These are phyloP conservation scores for Dryobota labecula DNA, from an alignment of 2,888 invertebrate species.

Conservation along the genomic window DNA sequence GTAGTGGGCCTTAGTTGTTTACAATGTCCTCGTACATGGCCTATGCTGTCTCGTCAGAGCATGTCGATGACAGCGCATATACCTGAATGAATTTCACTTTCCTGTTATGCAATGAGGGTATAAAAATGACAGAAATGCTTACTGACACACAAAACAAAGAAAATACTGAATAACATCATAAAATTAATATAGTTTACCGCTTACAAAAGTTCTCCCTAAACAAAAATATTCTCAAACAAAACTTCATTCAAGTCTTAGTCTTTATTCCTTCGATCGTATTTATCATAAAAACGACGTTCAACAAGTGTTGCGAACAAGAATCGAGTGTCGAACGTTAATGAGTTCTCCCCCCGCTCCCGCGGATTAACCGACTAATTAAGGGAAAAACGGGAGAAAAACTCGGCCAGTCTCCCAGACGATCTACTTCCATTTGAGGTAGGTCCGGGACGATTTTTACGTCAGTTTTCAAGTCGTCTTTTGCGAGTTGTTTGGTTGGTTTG, in stretches of 20 bases:
- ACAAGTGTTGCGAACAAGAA: slow-evolving; percentile 67
- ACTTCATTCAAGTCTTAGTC: slow-evolving; percentile 39
- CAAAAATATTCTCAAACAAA: slow-evolving; percentile 17
- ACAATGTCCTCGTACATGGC: too few relatives aligned
- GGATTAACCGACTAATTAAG: slow-evolving; percentile 88
- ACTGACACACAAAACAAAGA: background rate
- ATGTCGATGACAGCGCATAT: too few relatives aligned
- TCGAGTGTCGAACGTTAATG: slow-evolving; percentile 68
- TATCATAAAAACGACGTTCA: slow-evolving; percentile 65
- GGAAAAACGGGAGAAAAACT: slow-evolving; percentile 80
- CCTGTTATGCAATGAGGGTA: too few relatives aligned
- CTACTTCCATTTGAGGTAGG: slow-evolving; percentile 86
- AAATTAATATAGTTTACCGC: too few relatives aligned
- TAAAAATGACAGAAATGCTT: background rate
- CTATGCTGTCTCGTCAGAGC: too few relatives aligned
- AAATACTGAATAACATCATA: background rate
- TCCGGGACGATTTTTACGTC: slow-evolving; percentile 89
- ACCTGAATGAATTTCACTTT: too few relatives aligned
- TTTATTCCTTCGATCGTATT: slow-evolving; percentile 56
- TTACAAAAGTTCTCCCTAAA: slow-evolving; percentile 1
- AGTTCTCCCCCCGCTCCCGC: slow-evolving; percentile 62
- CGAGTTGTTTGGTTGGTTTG: slow-evolving; percentile 64
- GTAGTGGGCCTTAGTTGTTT: too few relatives aligned
- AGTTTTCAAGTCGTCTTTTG: slow-evolving; percentile 84
- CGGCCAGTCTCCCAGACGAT: slow-evolving; percentile 73